Evolutionary conservation across 2,797 vertebrate species (phyloP).

Genomic region (Euphonia xanthogaster): DNA sequence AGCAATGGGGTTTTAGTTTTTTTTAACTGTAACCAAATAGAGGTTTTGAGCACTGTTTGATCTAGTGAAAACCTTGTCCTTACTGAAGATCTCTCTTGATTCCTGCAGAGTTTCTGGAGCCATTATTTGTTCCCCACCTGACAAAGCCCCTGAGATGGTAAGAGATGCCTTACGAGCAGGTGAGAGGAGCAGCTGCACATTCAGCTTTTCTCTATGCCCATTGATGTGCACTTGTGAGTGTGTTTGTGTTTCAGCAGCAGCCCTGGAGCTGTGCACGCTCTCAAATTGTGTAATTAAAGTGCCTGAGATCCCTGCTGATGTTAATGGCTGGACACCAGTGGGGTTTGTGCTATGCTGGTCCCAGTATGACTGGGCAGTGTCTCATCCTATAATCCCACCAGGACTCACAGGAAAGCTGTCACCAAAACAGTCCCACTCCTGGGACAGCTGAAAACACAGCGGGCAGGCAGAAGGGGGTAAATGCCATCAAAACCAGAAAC

Average conservation of each 20-base stretch:
- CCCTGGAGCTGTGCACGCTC: neutral
- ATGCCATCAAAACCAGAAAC: neutral
- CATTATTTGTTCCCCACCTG: conserved; percentile 47
- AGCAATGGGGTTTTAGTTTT: neutral
- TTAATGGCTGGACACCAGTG: too few species aligned
- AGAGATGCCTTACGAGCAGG: conserved; percentile 47
- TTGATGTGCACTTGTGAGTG: neutral
- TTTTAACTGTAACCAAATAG: neutral
- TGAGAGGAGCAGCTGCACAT: neutral
- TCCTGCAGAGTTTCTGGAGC: conserved; percentile 62
- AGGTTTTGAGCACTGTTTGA: neutral
- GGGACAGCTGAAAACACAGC: neutral
- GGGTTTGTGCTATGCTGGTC: neutral
- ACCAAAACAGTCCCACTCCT: fast-evolving
- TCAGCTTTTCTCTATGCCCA: neutral
- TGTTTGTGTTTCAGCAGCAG: neutral
- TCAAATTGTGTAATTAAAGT: neutral
- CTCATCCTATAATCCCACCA: neutral
- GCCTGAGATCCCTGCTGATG: neutral
- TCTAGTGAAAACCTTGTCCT: neutral
- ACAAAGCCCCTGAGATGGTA: conserved; percentile 32
- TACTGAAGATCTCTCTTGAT: neutral
- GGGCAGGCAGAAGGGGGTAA: neutral
- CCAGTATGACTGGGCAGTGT: fast-evolving
- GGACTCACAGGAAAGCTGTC: neutral